Conservation (phyloP, 92 coral and sea anemone species). For the Zoanthus gigantus region DNA sequence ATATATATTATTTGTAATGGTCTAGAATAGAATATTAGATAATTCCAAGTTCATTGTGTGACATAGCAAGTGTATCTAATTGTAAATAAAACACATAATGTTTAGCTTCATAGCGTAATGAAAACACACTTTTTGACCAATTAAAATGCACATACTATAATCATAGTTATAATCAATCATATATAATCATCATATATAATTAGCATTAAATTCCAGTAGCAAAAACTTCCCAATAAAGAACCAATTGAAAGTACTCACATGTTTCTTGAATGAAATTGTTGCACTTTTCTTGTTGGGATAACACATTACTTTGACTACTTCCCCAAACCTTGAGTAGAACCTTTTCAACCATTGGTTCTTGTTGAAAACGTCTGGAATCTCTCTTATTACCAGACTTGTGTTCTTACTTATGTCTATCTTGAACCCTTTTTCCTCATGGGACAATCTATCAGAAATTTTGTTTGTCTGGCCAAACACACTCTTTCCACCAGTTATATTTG, state of each 20-base stretch:
- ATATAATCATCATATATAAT: too few relatives aligned
- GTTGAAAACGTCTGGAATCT: conserved; percentile 75
- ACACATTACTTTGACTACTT: conserved; percentile 78
- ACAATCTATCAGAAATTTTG: not conserved
- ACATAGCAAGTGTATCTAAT: too few relatives aligned
- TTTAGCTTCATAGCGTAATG: too few relatives aligned
- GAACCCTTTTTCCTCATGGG: conserved; percentile 9
- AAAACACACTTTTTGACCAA: too few relatives aligned
- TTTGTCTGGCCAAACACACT: not conserved
- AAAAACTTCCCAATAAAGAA: too few relatives aligned
- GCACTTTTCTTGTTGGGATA: conserved; percentile 74
- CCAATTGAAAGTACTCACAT: conserved; percentile 69
- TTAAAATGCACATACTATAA: too few relatives aligned
- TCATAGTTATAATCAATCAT: too few relatives aligned
- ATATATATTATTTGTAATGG: too few relatives aligned
- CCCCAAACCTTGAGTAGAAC: conserved; percentile 86
- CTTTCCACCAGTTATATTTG: not conserved
- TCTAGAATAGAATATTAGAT: too few relatives aligned
- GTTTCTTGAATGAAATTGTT: conserved; percentile 77
- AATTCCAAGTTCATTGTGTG: too few relatives aligned
- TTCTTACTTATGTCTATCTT: conserved; percentile 60
- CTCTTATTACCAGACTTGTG: conserved; percentile 80
- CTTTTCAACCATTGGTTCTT: conserved; percentile 80
- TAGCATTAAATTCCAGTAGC: too few relatives aligned
- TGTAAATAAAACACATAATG: too few relatives aligned